Percentiles rank a stretch among this genome's conserved stretches.
Conservation (phyloP, 2,888 invertebrate genomes). For the Pollenia angustigena region DNA sequence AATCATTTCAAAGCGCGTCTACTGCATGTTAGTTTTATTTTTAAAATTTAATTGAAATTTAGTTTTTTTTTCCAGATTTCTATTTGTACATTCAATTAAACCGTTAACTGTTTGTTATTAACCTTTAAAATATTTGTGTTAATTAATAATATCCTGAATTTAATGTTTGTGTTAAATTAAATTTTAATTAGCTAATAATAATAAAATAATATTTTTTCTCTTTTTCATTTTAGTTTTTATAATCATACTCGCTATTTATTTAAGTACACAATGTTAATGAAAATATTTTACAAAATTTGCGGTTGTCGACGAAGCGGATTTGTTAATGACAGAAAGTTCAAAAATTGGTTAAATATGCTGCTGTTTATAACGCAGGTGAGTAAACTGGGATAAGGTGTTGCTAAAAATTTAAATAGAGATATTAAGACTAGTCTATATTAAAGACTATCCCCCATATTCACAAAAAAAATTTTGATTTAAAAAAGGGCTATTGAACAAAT, state of each 20-base stretch:
- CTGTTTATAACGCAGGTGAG: conserved; percentile 61
- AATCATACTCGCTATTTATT: conserved; percentile 38
- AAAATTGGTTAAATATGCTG: conserved; percentile 35
- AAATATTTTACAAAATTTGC: conserved; percentile 64
- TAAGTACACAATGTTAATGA: conserved; percentile 56
- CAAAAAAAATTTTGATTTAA: no score
- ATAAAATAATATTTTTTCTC: conserved; percentile 11
- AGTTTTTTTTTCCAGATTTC: conserved; percentile 50
- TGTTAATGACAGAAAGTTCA: conserved; percentile 34
- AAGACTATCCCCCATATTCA: no score
- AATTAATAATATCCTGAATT: conserved; percentile 66
- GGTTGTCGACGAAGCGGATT: conserved; percentile 53
- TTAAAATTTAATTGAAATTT: conserved; percentile 40
- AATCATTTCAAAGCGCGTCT: conserved; percentile 59
- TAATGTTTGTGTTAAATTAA: background rate
- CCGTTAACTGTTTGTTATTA: conserved; percentile 55
- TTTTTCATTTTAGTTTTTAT: conserved; percentile 37
- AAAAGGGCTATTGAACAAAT: no score
- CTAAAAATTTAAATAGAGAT: no score
- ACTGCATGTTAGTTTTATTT: conserved; percentile 30
- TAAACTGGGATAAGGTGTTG: no score
- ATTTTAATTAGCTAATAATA: conserved; percentile 15
- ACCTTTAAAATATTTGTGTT: conserved; percentile 69
- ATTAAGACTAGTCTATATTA: no score
- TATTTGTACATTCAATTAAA: conserved; percentile 41